phyloP scores from a whole-genome alignment of 1,140 invertebrate species.

The Luehdorfia chinensis region DNA sequence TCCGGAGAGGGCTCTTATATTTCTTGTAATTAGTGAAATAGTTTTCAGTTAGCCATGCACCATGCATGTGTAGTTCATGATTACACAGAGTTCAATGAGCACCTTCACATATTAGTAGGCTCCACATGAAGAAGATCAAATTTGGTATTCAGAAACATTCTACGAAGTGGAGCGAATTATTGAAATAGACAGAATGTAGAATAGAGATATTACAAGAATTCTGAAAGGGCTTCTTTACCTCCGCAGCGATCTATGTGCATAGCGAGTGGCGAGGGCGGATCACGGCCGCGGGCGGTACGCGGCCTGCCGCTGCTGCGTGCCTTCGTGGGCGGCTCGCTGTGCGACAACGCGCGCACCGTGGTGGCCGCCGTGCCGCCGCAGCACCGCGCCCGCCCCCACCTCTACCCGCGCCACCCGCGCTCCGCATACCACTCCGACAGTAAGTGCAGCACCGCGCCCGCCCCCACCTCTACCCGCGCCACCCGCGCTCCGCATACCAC shows the following conservation, averaged over 20 bases:
- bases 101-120: too few species aligned
- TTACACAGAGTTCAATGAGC: too few species aligned
- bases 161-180: too few species aligned
- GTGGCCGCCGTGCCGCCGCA: slow-evolving; percentile 79
- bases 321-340: slow-evolving; percentile 86
- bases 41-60: too few species aligned
- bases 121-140: too few species aligned
- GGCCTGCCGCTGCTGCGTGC: slow-evolving; percentile 59
- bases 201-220: too few species aligned
- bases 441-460: slow-evolving; percentile 30
- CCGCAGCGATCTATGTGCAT: slow-evolving; percentile 31
- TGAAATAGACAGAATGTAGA: too few species aligned
- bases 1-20: too few species aligned
- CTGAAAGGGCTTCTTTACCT: too few species aligned
- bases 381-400: slow-evolving; percentile 19
- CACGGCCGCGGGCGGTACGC: slow-evolving; percentile 20
- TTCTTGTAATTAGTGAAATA: too few species aligned
- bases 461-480: slow-evolving; percentile 22
- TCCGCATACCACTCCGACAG: slow-evolving; percentile 52
- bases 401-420: slow-evolving; percentile 24
- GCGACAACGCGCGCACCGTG: slow-evolving; percentile 87
- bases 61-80: too few species aligned
- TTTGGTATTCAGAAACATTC: too few species aligned
- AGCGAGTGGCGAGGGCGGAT: slow-evolving; percentile 21
- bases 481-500: slow-evolving; percentile 34